phyloP scores from a whole-genome alignment of 2,888 invertebrate genomes.

The Andrena trimmerana region DNA sequence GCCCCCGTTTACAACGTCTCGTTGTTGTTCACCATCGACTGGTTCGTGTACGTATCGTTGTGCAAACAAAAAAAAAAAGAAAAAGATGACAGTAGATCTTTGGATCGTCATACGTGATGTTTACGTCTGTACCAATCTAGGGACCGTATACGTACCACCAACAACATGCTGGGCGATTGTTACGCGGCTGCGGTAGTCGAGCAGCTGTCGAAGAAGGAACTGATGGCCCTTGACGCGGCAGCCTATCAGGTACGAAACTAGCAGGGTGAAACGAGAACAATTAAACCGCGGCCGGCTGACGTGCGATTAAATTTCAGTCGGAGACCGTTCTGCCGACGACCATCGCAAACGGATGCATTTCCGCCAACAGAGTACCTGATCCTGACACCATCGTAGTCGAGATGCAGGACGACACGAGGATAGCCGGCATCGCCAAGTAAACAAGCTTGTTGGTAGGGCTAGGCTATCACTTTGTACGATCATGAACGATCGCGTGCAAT shows the following conservation, averaged over 20 bases:
- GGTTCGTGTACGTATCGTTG: slow-evolving; percentile 92
- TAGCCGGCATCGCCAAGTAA: slow-evolving; percentile 84
- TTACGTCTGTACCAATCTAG: slow-evolving; percentile 84
- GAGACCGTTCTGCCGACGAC: slow-evolving; percentile 83
- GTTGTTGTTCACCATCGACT: slow-evolving; percentile 94
- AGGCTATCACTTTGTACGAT: slow-evolving; percentile 80
- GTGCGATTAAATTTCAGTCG: slow-evolving; percentile 71
- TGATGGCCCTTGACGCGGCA: slow-evolving; percentile 91
- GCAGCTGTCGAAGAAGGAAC: slow-evolving; percentile 92
- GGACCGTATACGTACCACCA: slow-evolving; percentile 94
- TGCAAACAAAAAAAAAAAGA: no score
- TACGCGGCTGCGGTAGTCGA: slow-evolving; percentile 95
- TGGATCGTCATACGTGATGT: no score
- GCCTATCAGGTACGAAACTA: slow-evolving; percentile 86
- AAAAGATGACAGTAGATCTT: no score
- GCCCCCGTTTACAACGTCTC: slow-evolving; percentile 93
- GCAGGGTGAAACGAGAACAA: neutral
- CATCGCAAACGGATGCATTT: slow-evolving; percentile 83
- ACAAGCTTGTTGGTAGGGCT: slow-evolving; percentile 85
- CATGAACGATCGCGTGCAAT: slow-evolving; percentile 67
- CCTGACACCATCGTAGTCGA: slow-evolving; percentile 84
- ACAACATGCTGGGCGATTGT: slow-evolving; percentile 95
- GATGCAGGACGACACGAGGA: slow-evolving; percentile 83
- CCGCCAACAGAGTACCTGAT: slow-evolving; percentile 83
- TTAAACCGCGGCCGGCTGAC: neutral